Base-by-base conservation (phyloP, 2,797 vertebrate genomes). In the Eulemur rubriventer region DNA sequence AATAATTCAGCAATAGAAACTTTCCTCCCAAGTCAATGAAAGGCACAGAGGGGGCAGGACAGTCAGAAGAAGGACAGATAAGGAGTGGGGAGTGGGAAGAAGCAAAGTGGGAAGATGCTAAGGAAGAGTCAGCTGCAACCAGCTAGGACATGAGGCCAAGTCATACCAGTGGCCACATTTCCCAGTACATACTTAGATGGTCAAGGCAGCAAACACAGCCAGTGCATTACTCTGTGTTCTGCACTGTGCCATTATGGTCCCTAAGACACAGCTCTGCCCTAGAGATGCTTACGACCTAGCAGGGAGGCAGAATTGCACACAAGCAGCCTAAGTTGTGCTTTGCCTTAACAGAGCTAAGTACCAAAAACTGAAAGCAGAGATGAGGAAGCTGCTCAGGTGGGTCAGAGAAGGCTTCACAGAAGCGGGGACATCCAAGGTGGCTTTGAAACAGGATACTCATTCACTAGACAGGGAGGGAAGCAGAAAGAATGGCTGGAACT, bases 1-100 rank as follows among this genome's bases (percentile, higher is more conserved):
- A n/a, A 13, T 7, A 67, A 73, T 20, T 83, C 22, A 55, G 52
- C 38, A 84, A 69, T 5, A 83, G 61, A 94, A 92, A 88, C 43
- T 87, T 80, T 59, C 78, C 50, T 6, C 55, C 52, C 61, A 79
- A 88, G 86, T 50, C 76, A 89, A 8, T 50, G 43, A 90, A 92
- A 67, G 14, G n/a, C 7, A 61, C 22, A 13, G 41, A 79, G 10
- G 43, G n/a, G 61, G 72, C 13, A 4, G 7, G 55, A 46, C n/a
- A 46, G 7, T 38, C 1, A 9, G 10, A 17, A 76, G 16, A 76
- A 91, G 35, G 24, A 59, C 46, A 7, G 50, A 4, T 8, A 70
- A 18, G 22, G 46, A 9, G 28, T 12, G 0, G 43, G 73, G 24
- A 22, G 13, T 20, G 4, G 8, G 20, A 35, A 89, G 38, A 33